phyloP scores from a whole-genome alignment of 1,140 invertebrate species.

The Bombus sylvicola region DNA sequence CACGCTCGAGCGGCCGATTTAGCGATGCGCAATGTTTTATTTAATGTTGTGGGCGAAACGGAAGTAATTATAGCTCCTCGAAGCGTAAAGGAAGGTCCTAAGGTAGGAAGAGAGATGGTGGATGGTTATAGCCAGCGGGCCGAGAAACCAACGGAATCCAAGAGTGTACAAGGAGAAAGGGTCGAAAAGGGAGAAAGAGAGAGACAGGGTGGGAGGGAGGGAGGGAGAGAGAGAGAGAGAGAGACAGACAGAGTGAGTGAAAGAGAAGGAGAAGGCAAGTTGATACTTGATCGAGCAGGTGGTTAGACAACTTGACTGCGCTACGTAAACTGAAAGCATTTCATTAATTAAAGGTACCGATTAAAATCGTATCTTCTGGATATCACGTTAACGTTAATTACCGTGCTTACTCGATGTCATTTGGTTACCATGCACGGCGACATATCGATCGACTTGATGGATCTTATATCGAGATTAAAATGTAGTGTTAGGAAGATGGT shows the following conservation, averaged over 20 bases:
- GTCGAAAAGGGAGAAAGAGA: too few relatives aligned
- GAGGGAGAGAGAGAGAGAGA: too few relatives aligned
- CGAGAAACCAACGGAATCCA: constrained; percentile 38
- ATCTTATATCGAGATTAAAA: not conserved
- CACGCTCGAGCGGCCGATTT: constrained; percentile 8
- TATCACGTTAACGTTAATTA: constrained; percentile 17
- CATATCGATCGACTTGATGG: not conserved
- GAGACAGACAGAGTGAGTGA: not conserved
- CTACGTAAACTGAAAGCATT: constrained; percentile 36
- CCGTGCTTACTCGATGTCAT: not conserved
- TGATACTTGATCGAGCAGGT: constrained; percentile 45
- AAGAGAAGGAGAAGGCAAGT: not conserved
- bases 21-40: constrained; percentile 33
- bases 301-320: constrained; percentile 48
- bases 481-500: not conserved
- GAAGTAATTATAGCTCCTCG: constrained; percentile 45
- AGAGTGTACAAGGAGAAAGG: constrained; percentile 3
- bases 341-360: constrained; percentile 39
- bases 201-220: not conserved
- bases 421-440: not conserved
- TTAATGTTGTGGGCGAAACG: constrained; percentile 37
- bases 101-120: too few relatives aligned
- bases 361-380: constrained; percentile 31
- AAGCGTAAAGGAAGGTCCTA: constrained; percentile 7
- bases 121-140: constrained; percentile 13